These are phyloP conservation scores for Heliconius hewitsoni DNA, from an alignment of 1,140 invertebrate species.

Conservation along the genomic window DNA sequence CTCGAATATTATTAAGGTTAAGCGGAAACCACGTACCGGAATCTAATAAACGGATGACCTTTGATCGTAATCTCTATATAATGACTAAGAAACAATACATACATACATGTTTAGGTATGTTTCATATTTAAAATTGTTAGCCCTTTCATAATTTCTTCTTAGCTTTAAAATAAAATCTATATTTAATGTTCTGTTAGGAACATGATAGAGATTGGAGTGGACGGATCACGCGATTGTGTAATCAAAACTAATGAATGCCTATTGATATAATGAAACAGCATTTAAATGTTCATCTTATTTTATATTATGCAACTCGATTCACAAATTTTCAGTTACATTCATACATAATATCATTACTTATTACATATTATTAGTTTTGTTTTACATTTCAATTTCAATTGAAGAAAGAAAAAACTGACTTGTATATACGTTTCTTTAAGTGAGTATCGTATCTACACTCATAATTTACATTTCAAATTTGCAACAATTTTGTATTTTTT, in stretches of 20 bases:
- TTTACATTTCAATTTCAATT: too few species aligned
- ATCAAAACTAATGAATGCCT: conserved; percentile 30
- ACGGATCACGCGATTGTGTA: conserved; percentile 39
- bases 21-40: conserved; percentile 14
- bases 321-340: not conserved
- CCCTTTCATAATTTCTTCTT: not conserved
- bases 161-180: not conserved
- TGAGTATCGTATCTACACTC: not conserved
- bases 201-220: conserved; percentile 10
- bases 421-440: not conserved
- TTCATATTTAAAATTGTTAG: not conserved
- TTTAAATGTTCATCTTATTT: conserved; percentile 17
- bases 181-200: conserved; percentile 20
- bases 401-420: too few species aligned
- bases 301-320: not conserved
- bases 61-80: conserved; percentile 35
- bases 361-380: too few species aligned
- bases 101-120: not conserved
- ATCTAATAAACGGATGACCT: conserved; percentile 31
- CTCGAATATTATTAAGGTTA: conserved; percentile 34
- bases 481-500: not conserved
- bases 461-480: not conserved
- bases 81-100: not conserved
- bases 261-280: conserved; percentile 16
- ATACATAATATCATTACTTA: too few species aligned